A percentile compares a stretch with the other conserved stretches of the same genome.
Evolutionary conservation across 2,113 vertebrate genomes (phyloP).

Genomic region (Periophthalmodon schlosseri): DNA sequence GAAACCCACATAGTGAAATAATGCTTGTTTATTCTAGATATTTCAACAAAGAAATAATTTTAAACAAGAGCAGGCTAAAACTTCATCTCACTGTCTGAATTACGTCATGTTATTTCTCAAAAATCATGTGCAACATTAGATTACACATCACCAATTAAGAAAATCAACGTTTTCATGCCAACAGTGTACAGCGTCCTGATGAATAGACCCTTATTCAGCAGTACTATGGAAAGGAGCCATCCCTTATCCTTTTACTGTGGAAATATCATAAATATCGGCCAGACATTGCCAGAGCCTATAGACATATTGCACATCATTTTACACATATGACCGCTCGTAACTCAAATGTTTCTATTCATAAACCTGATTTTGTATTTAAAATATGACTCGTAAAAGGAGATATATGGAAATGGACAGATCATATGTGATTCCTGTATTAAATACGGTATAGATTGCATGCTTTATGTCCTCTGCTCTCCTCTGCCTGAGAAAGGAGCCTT

Average conservation of each 20-base stretch:
- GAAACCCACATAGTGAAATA: too few relatives aligned
- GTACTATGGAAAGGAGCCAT: slow-evolving; percentile 48
- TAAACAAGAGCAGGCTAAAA: background rate
- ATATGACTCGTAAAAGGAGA: slow-evolving; percentile 78
- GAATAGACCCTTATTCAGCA: slow-evolving; percentile 51
- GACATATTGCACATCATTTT: slow-evolving; percentile 68
- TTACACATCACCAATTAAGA: background rate
- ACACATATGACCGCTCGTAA: slow-evolving; percentile 69
- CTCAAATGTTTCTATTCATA: slow-evolving; percentile 78
- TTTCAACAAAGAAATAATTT: background rate
- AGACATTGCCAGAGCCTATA: slow-evolving; percentile 67
- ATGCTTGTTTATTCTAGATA: background rate
- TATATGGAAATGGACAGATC: slow-evolving; percentile 83
- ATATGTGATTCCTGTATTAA: slow-evolving; percentile 81
- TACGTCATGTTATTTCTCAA: too few relatives aligned
- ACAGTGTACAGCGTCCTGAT: slow-evolving; percentile 8
- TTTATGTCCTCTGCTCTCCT: slow-evolving; percentile 63
- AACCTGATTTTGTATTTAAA: slow-evolving; percentile 80
- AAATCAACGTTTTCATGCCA: background rate
- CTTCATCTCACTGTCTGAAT: too few relatives aligned
- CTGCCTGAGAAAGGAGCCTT: slow-evolving; percentile 74
- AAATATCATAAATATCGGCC: slow-evolving; percentile 73
- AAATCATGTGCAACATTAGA: background rate
- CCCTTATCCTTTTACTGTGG: slow-evolving; percentile 58
- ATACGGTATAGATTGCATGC: slow-evolving; percentile 76